Percentiles rank a stretch among this genome's conserved stretches.
These are phyloP conservation scores for Galerucella pusilla DNA, from an alignment of 2,888 invertebrate genomes.

Conservation along the genomic window DNA sequence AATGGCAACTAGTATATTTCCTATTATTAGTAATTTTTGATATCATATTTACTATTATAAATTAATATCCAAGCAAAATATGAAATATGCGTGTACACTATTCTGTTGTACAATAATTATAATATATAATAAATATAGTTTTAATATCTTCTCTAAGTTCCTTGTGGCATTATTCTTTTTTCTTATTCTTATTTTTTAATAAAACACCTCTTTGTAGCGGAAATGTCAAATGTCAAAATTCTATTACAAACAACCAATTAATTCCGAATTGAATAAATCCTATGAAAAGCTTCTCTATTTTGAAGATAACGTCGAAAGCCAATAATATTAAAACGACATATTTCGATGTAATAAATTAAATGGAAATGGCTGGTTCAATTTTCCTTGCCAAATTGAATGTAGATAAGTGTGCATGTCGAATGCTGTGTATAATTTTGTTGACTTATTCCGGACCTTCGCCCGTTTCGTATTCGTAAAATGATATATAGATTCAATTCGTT, in stretches of 20 bases:
- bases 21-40: no score
- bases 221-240: not conserved
- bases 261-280: constrained; percentile 25
- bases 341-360: constrained; percentile 40
- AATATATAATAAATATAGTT: no score
- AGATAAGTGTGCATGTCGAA: constrained; percentile 50
- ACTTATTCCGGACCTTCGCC: constrained; percentile 35
- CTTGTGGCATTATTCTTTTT: no score
- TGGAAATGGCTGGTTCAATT: constrained; percentile 44
- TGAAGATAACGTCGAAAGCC: constrained; percentile 33
- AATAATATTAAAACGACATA: constrained; percentile 20
- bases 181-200: no score
- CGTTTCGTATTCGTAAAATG: constrained; percentile 53
- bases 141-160: no score
- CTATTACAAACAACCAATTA: not conserved
- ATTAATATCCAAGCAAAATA: no score
- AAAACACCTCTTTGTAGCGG: not conserved
- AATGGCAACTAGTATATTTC: no score
- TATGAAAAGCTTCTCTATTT: constrained; percentile 13
- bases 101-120: no score
- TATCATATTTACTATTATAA: no score
- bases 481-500: constrained; percentile 65
- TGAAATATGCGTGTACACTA: no score
- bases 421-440: constrained; percentile 53
- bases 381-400: constrained; percentile 45